Evolutionary conservation across 2,797 vertebrate genomes (phyloP).

Genomic region (Paedocypris micromegethes): DNA sequence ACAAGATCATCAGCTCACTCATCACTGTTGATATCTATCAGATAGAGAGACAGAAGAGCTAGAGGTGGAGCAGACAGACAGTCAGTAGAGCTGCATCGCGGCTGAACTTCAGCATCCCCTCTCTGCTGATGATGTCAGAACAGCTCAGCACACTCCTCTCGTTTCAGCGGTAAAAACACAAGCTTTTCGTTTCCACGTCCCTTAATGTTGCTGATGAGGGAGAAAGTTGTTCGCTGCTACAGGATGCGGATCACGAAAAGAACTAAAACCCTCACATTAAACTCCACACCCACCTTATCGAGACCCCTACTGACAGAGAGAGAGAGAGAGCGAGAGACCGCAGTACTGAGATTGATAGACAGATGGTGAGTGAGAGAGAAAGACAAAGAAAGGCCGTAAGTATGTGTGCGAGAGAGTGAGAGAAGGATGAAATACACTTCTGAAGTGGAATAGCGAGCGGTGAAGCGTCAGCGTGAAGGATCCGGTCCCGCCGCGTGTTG

Average conservation of each 20-base stretch:
- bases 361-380: no score
- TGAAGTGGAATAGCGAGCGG: no score
- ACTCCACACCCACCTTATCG: no score
- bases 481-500: conserved; percentile 73
- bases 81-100: no score
- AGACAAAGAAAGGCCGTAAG: no score
- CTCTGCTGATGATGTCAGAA: conserved; percentile 37
- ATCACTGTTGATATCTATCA: no score
- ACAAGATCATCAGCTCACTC: no score
- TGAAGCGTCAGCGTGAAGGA: conserved; percentile 46
- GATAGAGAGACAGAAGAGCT: background rate
- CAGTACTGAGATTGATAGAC: no score
- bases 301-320: no score
- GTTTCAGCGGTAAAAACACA: conserved; percentile 42
- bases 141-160: conserved; percentile 51
- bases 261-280: conserved; percentile 30
- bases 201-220: conserved; percentile 48
- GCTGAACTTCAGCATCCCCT: conserved; percentile 5
- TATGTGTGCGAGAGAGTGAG: no score
- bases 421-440: no score
- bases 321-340: no score
- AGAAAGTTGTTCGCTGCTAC: conserved; percentile 35
- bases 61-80: accelerated
- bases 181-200: conserved; percentile 47
- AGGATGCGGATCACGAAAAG: conserved; percentile 41